phyloP scores from a whole-genome alignment of 2,888 invertebrate species.

The Ashinkailepas kermadecensis region DNA sequence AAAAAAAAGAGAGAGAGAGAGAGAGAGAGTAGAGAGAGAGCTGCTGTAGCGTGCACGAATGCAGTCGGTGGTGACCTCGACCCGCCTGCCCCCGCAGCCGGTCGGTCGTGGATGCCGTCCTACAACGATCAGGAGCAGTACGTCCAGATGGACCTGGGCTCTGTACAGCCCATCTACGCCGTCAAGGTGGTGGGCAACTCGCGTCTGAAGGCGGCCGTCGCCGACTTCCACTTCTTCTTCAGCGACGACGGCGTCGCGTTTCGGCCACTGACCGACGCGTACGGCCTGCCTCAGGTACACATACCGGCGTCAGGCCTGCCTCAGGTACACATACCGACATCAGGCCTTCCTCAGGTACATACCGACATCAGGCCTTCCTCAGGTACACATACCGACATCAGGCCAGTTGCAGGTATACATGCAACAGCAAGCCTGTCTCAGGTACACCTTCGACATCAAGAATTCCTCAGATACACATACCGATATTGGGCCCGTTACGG shows the following conservation, averaged over 20 bases:
- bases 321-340: too few species aligned
- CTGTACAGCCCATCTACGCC: conserved; percentile 62
- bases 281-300: conserved; percentile 8
- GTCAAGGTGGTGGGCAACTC: conserved; percentile 63
- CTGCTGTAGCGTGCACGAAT: too few species aligned
- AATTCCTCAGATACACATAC: too few species aligned
- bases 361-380: too few species aligned
- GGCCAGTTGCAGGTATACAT: too few species aligned
- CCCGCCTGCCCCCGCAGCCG: neutral
- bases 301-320: conserved; percentile 26
- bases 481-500: too few species aligned
- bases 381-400: too few species aligned
- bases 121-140: conserved; percentile 56
- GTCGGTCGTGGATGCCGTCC: conserved; percentile 56
- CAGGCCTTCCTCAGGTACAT: too few species aligned
- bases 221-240: conserved; percentile 63
- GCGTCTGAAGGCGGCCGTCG: conserved; percentile 61
- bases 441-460: conserved; percentile 28
- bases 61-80: too few species aligned
- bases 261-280: conserved; percentile 22
- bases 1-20: too few species aligned
- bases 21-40: too few species aligned
- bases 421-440: neutral
- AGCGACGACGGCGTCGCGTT: conserved; percentile 53
- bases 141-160: conserved; percentile 58